These are phyloP conservation scores for Lophotriccus pileatus DNA, from an alignment of 2,797 vertebrate species.

Conservation along the genomic window DNA sequence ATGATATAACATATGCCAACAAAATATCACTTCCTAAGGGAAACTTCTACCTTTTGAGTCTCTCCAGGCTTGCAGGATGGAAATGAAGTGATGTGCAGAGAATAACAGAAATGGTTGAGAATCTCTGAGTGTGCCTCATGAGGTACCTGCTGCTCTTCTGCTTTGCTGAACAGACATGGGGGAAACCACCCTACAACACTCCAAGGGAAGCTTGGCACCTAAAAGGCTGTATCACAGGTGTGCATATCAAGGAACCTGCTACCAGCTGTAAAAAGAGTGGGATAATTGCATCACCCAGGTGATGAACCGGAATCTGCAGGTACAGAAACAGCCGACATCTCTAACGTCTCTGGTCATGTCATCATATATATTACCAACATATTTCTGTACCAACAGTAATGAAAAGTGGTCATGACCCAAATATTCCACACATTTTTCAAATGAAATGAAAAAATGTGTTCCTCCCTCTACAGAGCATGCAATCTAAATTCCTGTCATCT, in stretches of 20 bases:
- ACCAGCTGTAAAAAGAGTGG: neutral
- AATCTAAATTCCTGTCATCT: neutral
- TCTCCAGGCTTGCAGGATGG: neutral
- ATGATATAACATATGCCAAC: fast-evolving
- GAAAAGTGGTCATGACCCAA: neutral
- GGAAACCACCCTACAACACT: neutral
- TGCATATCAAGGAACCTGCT: neutral
- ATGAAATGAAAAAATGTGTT: neutral
- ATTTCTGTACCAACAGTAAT: neutral
- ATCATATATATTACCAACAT: neutral
- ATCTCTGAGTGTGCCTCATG: neutral
- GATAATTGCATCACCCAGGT: neutral
- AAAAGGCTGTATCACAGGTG: neutral
- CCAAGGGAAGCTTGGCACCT: neutral
- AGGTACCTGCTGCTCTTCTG: neutral
- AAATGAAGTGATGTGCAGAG: neutral
- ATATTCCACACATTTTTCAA: neutral
- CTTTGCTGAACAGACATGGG: neutral
- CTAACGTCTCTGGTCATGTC: neutral
- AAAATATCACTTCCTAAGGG: neutral
- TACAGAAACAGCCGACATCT: neutral
- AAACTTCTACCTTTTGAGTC: neutral
- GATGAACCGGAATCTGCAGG: neutral
- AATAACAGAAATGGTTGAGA: neutral
- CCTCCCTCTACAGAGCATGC: neutral